Base-by-base conservation (phyloP, 2,888 invertebrate species). In the Pasiphila rectangulata region DNA sequence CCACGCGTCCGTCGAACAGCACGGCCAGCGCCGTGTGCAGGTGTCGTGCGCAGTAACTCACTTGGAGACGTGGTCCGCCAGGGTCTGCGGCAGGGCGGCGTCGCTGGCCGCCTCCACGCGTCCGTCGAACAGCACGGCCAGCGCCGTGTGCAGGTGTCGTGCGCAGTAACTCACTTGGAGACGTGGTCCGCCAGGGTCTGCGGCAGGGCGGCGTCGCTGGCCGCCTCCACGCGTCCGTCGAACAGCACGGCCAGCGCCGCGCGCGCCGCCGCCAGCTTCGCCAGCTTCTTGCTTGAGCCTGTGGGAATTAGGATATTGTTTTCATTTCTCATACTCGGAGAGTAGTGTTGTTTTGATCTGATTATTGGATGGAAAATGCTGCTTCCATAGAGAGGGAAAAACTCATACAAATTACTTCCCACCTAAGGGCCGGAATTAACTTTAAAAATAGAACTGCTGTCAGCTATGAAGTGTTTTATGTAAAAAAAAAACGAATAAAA, bases 261-360 rank as follows among this genome's bases (percentile, higher is more conserved):
- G 53, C 95, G 92, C 1, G 97, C 96, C 1, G 97, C 97, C 0
- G 96, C 95, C 48, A 95, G 91, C 88, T 97, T 98, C 0, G 97
- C 97, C 62, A 95, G 81, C 81, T 97, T 97, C 83, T 98, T 98
- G 66, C 96, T 97, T 0, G 96, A 94, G 4, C 97, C 96, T 94
- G 67, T 0, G 35, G 1, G 7, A 12, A 4, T n/a, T 5, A 19
- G 1, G 17, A 21, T 21, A 21, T 2, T 2, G 21, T 21, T 2
- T 21, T 21, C 4, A 4, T n/a, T n/a, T n/a, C n/a, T n/a, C n/a
- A n/a, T n/a, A n/a, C n/a, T n/a, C n/a, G n/a, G n/a, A n/a, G n/a
- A n/a, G n/a, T n/a, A n/a, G n/a, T n/a, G n/a, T n/a, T n/a, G n/a
- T n/a, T n/a, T n/a, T n/a, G n/a, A n/a, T n/a, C n/a, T n/a, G n/a